phyloP scores from a whole-genome alignment of 2,888 invertebrate species.

The Phasia obesa region DNA sequence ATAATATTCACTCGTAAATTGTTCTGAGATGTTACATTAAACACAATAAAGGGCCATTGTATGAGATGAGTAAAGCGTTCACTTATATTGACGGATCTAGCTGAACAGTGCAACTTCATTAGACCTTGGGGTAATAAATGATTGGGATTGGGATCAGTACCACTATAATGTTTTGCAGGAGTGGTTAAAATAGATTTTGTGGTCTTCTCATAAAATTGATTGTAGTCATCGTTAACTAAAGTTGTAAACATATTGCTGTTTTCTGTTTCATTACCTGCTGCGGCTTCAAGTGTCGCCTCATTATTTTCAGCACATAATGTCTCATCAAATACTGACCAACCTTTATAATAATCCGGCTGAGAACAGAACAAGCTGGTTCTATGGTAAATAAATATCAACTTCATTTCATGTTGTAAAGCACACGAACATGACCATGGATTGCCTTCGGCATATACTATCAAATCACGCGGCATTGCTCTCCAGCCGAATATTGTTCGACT shows the following conservation, averaged over 20 bases:
- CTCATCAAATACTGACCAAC: slow-evolving; percentile 71
- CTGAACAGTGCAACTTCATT: slow-evolving; percentile 69
- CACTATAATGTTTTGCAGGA: slow-evolving; percentile 1
- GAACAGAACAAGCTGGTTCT: slow-evolving; percentile 69
- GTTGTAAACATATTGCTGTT: neutral
- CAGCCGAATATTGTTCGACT: slow-evolving; percentile 74
- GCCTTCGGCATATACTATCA: slow-evolving; percentile 71
- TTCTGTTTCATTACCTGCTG: no score
- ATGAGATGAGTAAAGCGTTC: slow-evolving; percentile 48
- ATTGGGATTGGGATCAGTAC: no score
- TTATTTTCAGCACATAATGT: slow-evolving; percentile 62
- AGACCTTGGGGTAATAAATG: neutral
- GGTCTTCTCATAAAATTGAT: neutral
- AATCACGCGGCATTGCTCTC: slow-evolving; percentile 51
- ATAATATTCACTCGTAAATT: slow-evolving; percentile 68
- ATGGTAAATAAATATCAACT: slow-evolving; percentile 66
- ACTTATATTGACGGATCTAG: neutral
- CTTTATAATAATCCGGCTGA: slow-evolving; percentile 63
- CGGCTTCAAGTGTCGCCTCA: no score
- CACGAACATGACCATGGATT: slow-evolving; percentile 78
- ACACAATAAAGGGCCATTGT: slow-evolving; percentile 70
- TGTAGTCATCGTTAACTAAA: neutral
- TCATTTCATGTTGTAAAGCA: slow-evolving; percentile 72
- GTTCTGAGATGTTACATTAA: slow-evolving; percentile 41
- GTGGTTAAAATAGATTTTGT: neutral